Evolutionary conservation across 37 sponge, comb jelly and placozoan species (phyloP).

Genomic region (Beroe ovata): DNA sequence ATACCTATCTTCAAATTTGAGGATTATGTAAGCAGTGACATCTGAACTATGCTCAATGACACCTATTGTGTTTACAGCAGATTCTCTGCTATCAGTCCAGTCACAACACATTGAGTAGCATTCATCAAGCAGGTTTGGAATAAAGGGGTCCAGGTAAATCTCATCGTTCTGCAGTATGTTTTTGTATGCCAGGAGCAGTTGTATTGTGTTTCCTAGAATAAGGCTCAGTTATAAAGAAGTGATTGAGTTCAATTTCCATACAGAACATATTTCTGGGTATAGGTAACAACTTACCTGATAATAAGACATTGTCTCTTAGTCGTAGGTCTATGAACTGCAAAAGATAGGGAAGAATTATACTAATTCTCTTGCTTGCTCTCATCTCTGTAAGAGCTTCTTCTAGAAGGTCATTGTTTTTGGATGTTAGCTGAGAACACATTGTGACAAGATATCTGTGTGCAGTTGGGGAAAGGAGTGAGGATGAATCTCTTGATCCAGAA

Average conservation of each 20-base stretch:
- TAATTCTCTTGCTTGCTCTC: conserved; percentile 4
- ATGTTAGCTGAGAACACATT: conserved; percentile 9
- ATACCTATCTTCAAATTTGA: not conserved
- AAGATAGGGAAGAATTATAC: not conserved
- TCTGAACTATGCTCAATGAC: conserved; percentile 57
- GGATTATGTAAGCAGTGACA: conserved; percentile 36
- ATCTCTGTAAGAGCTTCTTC: conserved; percentile 42
- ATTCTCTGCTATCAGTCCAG: conserved; percentile 58
- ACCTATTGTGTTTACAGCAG: conserved; percentile 12
- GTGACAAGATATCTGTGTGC: not conserved
- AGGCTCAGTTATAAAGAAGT: not conserved
- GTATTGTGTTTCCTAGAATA: not conserved
- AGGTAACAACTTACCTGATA: conserved; percentile 18
- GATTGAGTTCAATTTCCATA: not conserved
- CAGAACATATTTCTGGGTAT: too few relatives aligned
- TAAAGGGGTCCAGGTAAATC: conserved; percentile 41
- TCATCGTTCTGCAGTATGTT: conserved; percentile 12
- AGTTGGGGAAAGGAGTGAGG: not conserved
- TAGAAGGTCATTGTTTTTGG: not conserved
- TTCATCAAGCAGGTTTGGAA: conserved; percentile 44
- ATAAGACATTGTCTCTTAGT: conserved; percentile 17
- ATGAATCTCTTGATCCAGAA: not conserved
- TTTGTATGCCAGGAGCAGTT: conserved; percentile 27
- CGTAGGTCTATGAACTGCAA: conserved; percentile 26
- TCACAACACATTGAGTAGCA: conserved; percentile 65